Percentiles rank a stretch among this genome's conserved stretches.
These are phyloP conservation scores for Falco naumanni DNA, from an alignment of 2,797 vertebrate genomes.

Conservation along the genomic window DNA sequence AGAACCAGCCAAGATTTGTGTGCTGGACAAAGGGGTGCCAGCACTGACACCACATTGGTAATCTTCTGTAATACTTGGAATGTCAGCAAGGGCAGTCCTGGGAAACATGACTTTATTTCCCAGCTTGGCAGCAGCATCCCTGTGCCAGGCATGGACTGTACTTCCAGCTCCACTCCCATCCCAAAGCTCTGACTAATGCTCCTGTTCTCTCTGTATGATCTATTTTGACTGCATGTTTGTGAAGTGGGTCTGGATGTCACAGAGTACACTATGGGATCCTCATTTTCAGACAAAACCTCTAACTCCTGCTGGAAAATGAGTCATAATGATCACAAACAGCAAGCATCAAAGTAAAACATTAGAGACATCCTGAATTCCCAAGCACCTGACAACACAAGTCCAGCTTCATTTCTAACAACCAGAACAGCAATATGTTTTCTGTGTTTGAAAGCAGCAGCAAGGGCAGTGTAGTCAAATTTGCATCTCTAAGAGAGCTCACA, in stretches of 20 bases:
- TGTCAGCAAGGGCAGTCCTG: not conserved
- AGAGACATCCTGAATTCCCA: not conserved
- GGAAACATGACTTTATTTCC: not conserved
- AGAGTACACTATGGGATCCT: not conserved
- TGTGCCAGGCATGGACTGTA: not conserved
- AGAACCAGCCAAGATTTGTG: not conserved
- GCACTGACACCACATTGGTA: fast-evolving
- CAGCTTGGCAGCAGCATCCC: not conserved
- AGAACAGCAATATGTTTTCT: not conserved
- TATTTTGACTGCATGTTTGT: not conserved
- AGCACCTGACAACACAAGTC: not conserved
- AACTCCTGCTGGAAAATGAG: not conserved
- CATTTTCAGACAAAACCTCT: not conserved
- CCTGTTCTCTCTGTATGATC: not conserved
- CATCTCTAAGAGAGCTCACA: not conserved
- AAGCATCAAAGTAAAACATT: not conserved
- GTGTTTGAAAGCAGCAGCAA: not conserved
- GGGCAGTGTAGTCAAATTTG: not conserved
- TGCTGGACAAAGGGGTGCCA: not conserved
- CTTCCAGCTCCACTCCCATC: not conserved
- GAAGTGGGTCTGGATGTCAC: not conserved
- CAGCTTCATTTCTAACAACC: not conserved
- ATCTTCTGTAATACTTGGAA: not conserved
- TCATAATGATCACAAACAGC: not conserved
- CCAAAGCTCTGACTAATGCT: not conserved